Conservation (phyloP, 2,797 vertebrate species). For the Chelidonichthys spinosus region DNA sequence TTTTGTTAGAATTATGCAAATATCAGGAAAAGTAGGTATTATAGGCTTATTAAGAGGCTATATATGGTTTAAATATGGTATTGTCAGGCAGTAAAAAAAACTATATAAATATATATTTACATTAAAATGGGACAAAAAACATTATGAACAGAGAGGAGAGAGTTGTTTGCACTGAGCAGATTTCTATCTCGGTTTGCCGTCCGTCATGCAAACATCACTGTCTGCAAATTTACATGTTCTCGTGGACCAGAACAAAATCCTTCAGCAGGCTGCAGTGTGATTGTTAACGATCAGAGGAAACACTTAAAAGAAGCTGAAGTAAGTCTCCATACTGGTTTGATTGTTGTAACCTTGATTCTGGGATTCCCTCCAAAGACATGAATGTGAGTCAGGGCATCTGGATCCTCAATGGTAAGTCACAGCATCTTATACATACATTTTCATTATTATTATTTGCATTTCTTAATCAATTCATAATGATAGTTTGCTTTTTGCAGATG, state of each 20-base stretch:
- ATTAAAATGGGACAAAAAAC: neutral
- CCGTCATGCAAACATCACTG: slow-evolving; percentile 40
- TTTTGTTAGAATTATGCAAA: no score
- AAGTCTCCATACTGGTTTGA: neutral
- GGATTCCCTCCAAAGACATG: slow-evolving; percentile 14
- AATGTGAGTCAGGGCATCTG: slow-evolving; percentile 5
- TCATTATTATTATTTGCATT: neutral
- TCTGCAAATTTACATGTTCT: slow-evolving; percentile 36
- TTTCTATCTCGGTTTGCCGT: slow-evolving; percentile 6
- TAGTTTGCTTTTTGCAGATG: neutral
- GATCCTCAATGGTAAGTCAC: slow-evolving; percentile 24
- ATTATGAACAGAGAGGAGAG: neutral
- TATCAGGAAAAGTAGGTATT: no score
- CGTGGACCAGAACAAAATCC: slow-evolving; percentile 2
- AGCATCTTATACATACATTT: neutral
- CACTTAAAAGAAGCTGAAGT: neutral
- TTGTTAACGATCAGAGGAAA: neutral
- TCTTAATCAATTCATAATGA: neutral
- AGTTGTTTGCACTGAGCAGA: slow-evolving; percentile 1
- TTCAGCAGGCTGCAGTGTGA: neutral
- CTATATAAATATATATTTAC: no score
- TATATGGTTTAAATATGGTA: no score
- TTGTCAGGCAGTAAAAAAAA: no score
- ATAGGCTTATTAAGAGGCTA: no score
- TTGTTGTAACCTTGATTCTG: neutral